These are phyloP conservation scores for Cyaniris semiargus DNA, from an alignment of 2,888 invertebrate genomes.

Conservation along the genomic window DNA sequence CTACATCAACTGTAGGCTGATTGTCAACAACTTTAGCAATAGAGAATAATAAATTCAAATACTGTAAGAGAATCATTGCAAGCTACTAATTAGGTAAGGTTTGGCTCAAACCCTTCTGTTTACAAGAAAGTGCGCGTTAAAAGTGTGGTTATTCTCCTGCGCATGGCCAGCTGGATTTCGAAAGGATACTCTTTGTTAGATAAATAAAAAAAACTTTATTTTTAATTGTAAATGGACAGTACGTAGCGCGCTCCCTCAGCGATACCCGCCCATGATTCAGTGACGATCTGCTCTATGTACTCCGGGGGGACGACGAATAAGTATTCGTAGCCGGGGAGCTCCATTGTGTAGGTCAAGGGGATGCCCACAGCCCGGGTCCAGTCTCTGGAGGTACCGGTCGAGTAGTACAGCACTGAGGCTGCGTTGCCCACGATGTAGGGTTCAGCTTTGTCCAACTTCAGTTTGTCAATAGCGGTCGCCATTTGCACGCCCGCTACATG, in stretches of 20 bases:
- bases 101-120: background rate
- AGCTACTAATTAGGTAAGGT: background rate
- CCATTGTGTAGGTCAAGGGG: constrained; percentile 83
- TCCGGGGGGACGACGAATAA: constrained; percentile 79
- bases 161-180: background rate
- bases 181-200: background rate
- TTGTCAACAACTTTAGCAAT: background rate
- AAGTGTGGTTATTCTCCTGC: background rate
- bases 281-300: constrained; percentile 78
- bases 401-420: constrained; percentile 77
- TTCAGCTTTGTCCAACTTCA: constrained; percentile 63
- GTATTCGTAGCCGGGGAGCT: constrained; percentile 82
- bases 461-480: constrained; percentile 66
- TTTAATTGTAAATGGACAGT: constrained; percentile 42
- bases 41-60: constrained; percentile 9
- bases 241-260: constrained; percentile 61
- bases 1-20: constrained; percentile 34
- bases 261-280: constrained; percentile 83
- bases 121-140: background rate
- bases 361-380: constrained; percentile 82
- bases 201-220: background rate
- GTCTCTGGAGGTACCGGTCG: constrained; percentile 85
- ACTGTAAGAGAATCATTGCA: background rate
- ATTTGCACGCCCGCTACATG: constrained; percentile 65
- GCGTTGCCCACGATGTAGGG: constrained; percentile 80